Evolutionary conservation across 2,888 invertebrate genomes (phyloP).

Genomic region (Diarsia dahlii): DNA sequence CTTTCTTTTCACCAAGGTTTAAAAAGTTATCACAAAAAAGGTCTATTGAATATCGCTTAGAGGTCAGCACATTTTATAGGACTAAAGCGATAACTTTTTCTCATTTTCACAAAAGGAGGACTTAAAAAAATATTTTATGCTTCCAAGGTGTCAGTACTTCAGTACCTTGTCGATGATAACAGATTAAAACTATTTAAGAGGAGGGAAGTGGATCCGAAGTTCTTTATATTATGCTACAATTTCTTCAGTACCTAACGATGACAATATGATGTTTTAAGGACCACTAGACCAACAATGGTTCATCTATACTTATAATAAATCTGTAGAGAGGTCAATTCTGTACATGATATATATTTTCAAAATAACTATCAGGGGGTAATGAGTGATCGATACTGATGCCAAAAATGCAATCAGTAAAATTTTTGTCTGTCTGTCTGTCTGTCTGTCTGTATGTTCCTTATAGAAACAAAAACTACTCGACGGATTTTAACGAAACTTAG

Average conservation of each 20-base stretch:
- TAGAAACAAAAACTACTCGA: too few relatives aligned
- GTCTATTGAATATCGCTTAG: constrained; percentile 61
- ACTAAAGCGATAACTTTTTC: constrained; percentile 54
- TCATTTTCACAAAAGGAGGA: constrained; percentile 45
- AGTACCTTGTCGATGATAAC: constrained; percentile 46
- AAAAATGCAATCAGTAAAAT: too few relatives aligned
- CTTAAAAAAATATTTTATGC: constrained; percentile 56
- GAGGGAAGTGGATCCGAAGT: constrained; percentile 35
- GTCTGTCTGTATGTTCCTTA: too few relatives aligned
- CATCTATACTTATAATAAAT: too few relatives aligned
- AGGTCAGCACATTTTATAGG: constrained; percentile 58
- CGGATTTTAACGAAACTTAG: too few relatives aligned
- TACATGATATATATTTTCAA: too few relatives aligned
- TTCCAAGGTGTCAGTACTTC: constrained; percentile 45
- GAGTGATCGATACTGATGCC: too few relatives aligned
- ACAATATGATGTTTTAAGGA: constrained; percentile 54
- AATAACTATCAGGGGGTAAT: too few relatives aligned
- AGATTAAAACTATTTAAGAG: constrained; percentile 61
- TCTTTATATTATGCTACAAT: constrained; percentile 58
- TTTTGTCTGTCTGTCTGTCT: too few relatives aligned
- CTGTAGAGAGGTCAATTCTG: too few relatives aligned
- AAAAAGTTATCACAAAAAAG: constrained; percentile 62
- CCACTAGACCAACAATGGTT: constrained; percentile 54
- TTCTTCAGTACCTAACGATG: constrained; percentile 58
- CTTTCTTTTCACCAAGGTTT: constrained; percentile 61